phyloP scores from a whole-genome alignment of 2,888 invertebrate genomes.

The Gortyna flavago region DNA sequence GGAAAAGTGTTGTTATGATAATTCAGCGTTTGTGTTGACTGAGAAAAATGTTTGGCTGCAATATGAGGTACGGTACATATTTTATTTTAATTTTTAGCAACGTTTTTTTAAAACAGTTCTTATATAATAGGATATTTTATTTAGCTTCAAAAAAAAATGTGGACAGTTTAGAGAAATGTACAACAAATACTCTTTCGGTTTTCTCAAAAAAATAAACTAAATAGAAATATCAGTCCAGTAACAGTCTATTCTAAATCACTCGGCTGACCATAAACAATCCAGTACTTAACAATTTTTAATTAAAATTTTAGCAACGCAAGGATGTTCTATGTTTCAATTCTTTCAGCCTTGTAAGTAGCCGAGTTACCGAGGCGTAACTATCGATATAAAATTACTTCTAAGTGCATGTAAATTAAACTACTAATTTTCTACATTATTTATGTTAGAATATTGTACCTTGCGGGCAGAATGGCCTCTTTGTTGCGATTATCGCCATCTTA shows the following conservation, averaged over 20 bases:
- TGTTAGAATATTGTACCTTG: neutral
- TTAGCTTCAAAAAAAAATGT: neutral
- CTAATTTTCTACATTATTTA: neutral
- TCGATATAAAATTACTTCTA: slow-evolving; percentile 3
- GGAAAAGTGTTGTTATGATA: slow-evolving; percentile 79
- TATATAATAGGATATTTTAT: neutral
- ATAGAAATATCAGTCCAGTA: neutral
- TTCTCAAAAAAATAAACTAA: neutral
- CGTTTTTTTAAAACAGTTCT: neutral
- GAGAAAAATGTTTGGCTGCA: slow-evolving; percentile 79
- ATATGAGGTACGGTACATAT: slow-evolving; percentile 63
- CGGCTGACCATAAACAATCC: slow-evolving; percentile 24
- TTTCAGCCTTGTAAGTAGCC: slow-evolving; percentile 58
- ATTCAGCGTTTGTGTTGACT: slow-evolving; percentile 82
- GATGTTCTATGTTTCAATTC: slow-evolving; percentile 48
- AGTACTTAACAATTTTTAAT: slow-evolving; percentile 27
- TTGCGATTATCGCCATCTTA: slow-evolving; percentile 47
- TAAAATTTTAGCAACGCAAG: slow-evolving; percentile 51
- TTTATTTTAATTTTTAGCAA: no score
- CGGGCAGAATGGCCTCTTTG: slow-evolving; percentile 23
- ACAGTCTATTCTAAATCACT: slow-evolving; percentile 8
- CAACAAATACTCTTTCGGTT: neutral
- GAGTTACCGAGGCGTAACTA: slow-evolving; percentile 66
- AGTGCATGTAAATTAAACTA: slow-evolving; percentile 2
- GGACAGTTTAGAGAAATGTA: neutral